phyloP scores from a whole-genome alignment of 2,113 vertebrate species.

The Crotophaga sulcirostris region DNA sequence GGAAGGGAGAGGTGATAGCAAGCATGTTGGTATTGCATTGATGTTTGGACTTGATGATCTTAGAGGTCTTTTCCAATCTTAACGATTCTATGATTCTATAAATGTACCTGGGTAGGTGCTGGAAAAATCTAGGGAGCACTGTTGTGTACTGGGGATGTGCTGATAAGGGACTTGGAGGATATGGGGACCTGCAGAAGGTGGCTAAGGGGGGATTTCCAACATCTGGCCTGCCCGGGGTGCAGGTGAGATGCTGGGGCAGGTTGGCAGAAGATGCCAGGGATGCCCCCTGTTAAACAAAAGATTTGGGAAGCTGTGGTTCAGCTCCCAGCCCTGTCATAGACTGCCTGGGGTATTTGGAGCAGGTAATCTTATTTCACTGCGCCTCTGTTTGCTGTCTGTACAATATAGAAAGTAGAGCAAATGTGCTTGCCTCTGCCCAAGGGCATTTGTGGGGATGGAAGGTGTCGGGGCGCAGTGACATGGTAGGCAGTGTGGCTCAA shows the following conservation, averaged over 20 bases:
- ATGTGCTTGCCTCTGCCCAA: fast-evolving
- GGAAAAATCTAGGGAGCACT: neutral
- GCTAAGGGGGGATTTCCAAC: fast-evolving
- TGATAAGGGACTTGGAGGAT: neutral
- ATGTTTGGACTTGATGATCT: too few relatives aligned
- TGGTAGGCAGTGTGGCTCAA: fast-evolving
- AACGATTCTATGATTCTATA: too few relatives aligned
- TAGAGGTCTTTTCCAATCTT: too few relatives aligned
- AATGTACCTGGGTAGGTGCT: neutral
- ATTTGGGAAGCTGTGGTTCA: neutral
- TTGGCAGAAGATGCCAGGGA: neutral
- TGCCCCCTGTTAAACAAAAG: fast-evolving
- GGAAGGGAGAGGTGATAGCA: neutral
- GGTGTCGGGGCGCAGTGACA: fast-evolving
- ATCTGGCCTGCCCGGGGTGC: fast-evolving
- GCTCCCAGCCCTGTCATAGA: neutral
- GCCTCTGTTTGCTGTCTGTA: neutral
- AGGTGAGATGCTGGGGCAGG: neutral
- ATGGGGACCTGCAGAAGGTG: neutral
- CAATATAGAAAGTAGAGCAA: neutral
- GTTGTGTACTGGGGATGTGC: neutral
- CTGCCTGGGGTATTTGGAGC: neutral
- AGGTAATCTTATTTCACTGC: neutral
- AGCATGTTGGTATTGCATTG: too few relatives aligned
- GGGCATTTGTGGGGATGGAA: neutral